Conservation (phyloP, 2,888 invertebrate genomes). For the Sylvicola cinctus region DNA sequence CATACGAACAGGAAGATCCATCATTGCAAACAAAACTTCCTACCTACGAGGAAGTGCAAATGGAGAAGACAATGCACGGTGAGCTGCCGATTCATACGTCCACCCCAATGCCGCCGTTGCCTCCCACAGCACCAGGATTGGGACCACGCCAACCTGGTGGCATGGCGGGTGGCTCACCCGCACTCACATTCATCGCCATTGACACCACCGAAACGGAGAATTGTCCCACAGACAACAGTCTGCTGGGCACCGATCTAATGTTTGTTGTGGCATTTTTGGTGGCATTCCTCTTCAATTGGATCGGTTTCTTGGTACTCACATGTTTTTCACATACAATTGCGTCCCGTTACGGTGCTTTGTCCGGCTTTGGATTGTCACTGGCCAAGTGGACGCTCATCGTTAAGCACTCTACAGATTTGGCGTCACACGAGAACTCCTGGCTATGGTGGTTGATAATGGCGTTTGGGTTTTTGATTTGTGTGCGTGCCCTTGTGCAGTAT, state of each 20-base stretch:
- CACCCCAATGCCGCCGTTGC: constrained; percentile 16
- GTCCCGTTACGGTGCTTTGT: constrained; percentile 76
- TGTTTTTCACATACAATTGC: constrained; percentile 91
- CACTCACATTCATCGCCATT: constrained; percentile 53
- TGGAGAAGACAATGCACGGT: constrained; percentile 63
- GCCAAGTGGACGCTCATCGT: constrained; percentile 92
- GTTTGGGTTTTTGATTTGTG: constrained; percentile 70
- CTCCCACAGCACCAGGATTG: constrained; percentile 13
- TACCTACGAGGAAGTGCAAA: constrained; percentile 80
- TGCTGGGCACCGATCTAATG: constrained; percentile 84
- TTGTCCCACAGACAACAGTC: constrained; percentile 44
- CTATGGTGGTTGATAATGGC: constrained; percentile 86
- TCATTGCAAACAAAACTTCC: constrained; percentile 54
- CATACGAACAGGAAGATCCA: constrained; percentile 52
- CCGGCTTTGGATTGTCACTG: constrained; percentile 79
- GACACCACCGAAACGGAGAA: constrained; percentile 48
- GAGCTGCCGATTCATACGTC: constrained; percentile 28
- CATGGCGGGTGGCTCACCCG: constrained; percentile 25
- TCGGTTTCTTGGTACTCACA: constrained; percentile 78
- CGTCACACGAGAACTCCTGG: constrained; percentile 76
- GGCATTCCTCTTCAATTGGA: constrained; percentile 88
- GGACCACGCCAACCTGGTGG: constrained; percentile 15
- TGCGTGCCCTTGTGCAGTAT: constrained; percentile 72
- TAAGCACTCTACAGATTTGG: constrained; percentile 73
- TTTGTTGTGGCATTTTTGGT: constrained; percentile 87